phyloP scores from a whole-genome alignment of 2,888 invertebrate species.

The Sclerodermus sp. region DNA sequence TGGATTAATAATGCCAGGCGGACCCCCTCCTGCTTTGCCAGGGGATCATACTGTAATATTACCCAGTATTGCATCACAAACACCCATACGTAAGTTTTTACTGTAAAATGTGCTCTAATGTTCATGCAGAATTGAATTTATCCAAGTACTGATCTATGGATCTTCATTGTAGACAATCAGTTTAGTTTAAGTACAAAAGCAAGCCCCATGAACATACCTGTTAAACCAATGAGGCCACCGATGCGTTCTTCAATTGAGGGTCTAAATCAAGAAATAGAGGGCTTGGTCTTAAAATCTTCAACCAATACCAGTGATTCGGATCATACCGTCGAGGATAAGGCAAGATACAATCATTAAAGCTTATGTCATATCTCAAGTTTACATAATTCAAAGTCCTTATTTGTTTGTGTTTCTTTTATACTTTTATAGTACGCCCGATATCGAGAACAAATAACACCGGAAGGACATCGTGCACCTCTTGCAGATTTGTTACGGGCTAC shows the following conservation, averaged over 20 bases:
- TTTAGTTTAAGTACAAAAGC: constrained; percentile 59
- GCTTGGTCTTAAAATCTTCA: constrained; percentile 67
- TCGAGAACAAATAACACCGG: constrained; percentile 71
- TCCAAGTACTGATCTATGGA: too few species aligned
- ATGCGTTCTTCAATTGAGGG: constrained; percentile 85
- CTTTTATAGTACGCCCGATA: constrained; percentile 50
- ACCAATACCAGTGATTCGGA: constrained; percentile 51
- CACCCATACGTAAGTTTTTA: constrained; percentile 52
- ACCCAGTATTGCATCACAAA: constrained; percentile 61
- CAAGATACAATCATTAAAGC: constrained; percentile 34
- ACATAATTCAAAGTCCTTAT: constrained; percentile 1
- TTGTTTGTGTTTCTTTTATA: constrained; percentile 5
- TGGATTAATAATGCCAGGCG: constrained; percentile 55
- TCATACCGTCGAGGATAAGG: constrained; percentile 65
- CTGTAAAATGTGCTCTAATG: too few species aligned
- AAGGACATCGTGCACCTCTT: constrained; percentile 83
- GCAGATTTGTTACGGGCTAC: constrained; percentile 72
- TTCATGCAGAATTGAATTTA: too few species aligned
- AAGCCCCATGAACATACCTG: constrained; percentile 63
- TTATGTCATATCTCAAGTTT: neutral
- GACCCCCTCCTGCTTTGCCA: constrained; percentile 59
- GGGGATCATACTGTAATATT: constrained; percentile 61
- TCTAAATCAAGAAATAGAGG: constrained; percentile 84
- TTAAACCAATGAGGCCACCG: constrained; percentile 66
- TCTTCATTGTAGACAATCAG: constrained; percentile 46